phyloP scores from a whole-genome alignment of 2,113 vertebrate genomes.

The Ageneiosus marmoratus region DNA sequence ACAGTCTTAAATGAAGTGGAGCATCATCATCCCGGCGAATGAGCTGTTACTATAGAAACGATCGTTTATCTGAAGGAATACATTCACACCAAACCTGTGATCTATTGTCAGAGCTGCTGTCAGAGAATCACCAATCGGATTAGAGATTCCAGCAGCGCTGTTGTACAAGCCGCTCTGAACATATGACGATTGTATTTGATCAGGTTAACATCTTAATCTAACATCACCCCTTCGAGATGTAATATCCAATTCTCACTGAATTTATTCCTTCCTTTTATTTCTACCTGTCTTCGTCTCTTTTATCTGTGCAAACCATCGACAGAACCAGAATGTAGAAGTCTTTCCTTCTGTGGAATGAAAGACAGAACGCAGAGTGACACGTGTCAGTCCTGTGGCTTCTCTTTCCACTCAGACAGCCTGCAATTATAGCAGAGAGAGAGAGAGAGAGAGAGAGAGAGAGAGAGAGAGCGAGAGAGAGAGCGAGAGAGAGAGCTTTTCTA shows the following conservation, averaged over 20 bases:
- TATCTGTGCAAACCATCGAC: not conserved
- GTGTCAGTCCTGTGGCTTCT: constrained; percentile 63
- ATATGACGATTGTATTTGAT: too few species aligned
- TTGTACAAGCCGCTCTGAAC: too few species aligned
- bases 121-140: too few species aligned
- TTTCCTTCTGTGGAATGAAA: constrained; percentile 51
- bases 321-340: constrained; percentile 47
- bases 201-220: not conserved
- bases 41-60: not conserved
- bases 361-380: constrained; percentile 56
- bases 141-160: too few species aligned
- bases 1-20: not conserved
- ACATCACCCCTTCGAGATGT: not conserved
- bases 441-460: not conserved
- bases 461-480: constrained; percentile 8
- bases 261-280: not conserved
- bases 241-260: not conserved
- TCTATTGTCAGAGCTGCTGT: too few species aligned
- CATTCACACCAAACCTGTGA: too few species aligned
- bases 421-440: constrained; percentile 68
- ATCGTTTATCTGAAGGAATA: too few species aligned
- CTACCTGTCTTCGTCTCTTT: not conserved
- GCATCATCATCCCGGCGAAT: not conserved
- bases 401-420: constrained; percentile 60
- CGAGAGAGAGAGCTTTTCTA: constrained; percentile 20